These are phyloP conservation scores for Xiphophorus birchmanni DNA, from an alignment of 2,797 vertebrate species.

Conservation along the genomic window DNA sequence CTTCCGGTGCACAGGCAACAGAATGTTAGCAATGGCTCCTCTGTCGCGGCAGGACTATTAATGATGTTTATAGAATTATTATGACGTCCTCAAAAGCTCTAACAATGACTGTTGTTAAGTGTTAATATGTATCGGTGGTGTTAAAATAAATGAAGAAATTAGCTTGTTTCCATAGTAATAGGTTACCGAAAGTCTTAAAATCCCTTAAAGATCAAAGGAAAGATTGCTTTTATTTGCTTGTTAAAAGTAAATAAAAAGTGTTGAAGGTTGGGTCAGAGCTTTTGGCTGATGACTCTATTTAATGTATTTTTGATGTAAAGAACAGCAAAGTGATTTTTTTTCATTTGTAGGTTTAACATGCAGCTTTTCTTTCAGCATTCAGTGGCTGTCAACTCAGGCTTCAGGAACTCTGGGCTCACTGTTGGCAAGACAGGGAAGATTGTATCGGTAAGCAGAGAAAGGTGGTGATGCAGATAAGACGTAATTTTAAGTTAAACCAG, in stretches of 20 bases:
- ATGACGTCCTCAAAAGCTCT: no score
- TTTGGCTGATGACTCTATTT: background rate
- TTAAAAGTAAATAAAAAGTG: background rate
- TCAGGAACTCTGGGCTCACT: constrained; percentile 94
- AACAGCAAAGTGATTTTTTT: background rate
- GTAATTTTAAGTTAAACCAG: background rate
- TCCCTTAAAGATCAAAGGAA: background rate
- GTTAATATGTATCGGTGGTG: background rate
- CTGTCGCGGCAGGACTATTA: no score
- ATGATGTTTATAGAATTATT: no score
- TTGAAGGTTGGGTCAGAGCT: background rate
- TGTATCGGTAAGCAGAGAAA: constrained; percentile 81
- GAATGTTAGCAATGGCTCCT: no score
- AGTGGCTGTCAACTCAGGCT: constrained; percentile 87
- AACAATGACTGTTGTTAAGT: no score
- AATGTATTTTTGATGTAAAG: background rate
- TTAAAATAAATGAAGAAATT: background rate
- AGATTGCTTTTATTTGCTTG: background rate
- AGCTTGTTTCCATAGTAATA: background rate
- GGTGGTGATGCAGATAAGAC: background rate
- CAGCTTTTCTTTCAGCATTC: constrained; percentile 81
- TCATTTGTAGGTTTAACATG: background rate
- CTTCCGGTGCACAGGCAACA: no score
- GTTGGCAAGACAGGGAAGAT: constrained; percentile 91
- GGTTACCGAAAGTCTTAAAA: background rate